A percentile compares a stretch with the other conserved stretches of the same genome.
These are phyloP conservation scores for Dicerorhinus sumatrensis DNA, from an alignment of 2,113 vertebrate species.

Conservation along the genomic window DNA sequence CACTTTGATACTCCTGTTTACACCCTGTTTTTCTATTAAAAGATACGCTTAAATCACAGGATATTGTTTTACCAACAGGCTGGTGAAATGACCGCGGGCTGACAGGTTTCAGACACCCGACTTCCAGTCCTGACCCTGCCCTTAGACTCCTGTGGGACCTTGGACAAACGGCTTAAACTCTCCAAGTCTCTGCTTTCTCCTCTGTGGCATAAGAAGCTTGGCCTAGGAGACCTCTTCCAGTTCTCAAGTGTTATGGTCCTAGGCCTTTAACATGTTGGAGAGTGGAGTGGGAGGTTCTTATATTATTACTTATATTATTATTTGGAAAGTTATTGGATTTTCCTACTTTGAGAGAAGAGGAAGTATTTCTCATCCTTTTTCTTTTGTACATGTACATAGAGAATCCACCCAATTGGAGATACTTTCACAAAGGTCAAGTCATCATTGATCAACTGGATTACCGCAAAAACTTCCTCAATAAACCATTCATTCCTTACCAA, in stretches of 20 bases:
- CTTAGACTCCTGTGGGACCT: neutral
- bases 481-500: neutral
- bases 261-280: neutral
- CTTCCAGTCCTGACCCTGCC: neutral
- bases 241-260: neutral
- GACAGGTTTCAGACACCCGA: neutral
- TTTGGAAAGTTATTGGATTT: slow-evolving; percentile 21
- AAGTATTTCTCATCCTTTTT: slow-evolving; percentile 12
- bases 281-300: neutral
- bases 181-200: neutral
- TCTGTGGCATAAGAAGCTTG: neutral
- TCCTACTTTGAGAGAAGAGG: neutral
- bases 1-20: neutral
- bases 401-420: neutral
- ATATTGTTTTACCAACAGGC: neutral
- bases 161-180: neutral
- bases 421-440: neutral
- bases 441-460: neutral
- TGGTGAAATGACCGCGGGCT: neutral
- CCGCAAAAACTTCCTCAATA: neutral
- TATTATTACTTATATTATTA: neutral
- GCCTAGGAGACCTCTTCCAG: neutral
- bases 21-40: neutral
- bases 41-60: neutral
- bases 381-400: neutral